Conservation (phyloP, 2,797 vertebrate genomes). For the Aratinga solstitialis region DNA sequence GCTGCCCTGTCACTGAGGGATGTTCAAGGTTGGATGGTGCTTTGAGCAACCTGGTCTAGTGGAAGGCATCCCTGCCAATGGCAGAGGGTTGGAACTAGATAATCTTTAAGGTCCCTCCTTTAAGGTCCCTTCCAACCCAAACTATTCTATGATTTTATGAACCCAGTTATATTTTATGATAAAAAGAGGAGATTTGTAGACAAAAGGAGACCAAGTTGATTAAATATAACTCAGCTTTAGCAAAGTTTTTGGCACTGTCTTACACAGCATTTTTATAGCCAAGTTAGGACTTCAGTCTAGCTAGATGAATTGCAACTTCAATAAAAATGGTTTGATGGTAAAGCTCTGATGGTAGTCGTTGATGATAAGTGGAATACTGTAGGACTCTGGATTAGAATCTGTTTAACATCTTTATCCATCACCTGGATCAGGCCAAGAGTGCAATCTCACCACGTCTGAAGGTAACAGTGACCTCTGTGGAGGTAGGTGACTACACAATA, state of each 20-base stretch:
- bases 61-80: neutral
- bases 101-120: neutral
- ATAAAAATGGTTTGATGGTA: neutral
- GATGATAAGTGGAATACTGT: neutral
- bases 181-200: neutral
- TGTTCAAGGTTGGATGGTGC: neutral
- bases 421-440: neutral
- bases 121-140: neutral
- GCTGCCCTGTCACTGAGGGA: neutral
- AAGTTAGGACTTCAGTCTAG: neutral
- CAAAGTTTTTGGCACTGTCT: neutral
- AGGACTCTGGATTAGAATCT: neutral
- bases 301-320: neutral
- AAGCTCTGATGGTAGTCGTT: neutral
- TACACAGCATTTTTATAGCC: neutral
- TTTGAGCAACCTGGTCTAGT: neutral
- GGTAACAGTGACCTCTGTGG: neutral
- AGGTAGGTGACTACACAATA: neutral
- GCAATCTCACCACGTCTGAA: neutral
- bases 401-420: neutral
- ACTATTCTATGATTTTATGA: neutral
- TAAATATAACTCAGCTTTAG: neutral
- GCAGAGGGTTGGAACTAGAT: neutral
- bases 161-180: neutral
- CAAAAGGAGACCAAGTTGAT: neutral